Evolutionary conservation across 2,797 vertebrate genomes (phyloP).

Genomic region (Crocodylus rhombifer): DNA sequence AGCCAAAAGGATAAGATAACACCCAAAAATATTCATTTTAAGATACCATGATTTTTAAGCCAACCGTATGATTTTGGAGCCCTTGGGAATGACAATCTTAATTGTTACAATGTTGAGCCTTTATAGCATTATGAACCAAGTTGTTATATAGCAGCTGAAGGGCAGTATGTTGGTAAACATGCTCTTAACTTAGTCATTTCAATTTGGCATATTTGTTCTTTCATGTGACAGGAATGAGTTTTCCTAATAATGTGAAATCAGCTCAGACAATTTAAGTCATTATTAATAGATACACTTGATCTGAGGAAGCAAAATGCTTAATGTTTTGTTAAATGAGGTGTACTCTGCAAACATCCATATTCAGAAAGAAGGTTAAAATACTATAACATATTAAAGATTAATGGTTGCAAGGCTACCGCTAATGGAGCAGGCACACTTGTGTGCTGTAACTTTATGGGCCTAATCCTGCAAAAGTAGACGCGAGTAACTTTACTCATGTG

Average conservation of each 20-base stretch:
- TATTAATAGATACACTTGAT: slow-evolving; percentile 72
- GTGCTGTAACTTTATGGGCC: rapidly evolving
- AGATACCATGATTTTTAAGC: background rate
- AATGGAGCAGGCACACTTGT: background rate
- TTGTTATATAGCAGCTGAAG: rapidly evolving
- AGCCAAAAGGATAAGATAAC: background rate
- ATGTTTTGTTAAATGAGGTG: slow-evolving; percentile 75
- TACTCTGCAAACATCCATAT: slow-evolving; percentile 38
- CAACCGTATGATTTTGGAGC: background rate
- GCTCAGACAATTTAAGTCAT: slow-evolving; percentile 59
- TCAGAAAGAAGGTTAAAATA: slow-evolving; percentile 39
- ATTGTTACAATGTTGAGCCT: background rate
- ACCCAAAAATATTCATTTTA: background rate
- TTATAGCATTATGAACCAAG: rapidly evolving
- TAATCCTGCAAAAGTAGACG: rapidly evolving
- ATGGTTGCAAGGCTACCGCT: background rate
- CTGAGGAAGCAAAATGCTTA: slow-evolving; percentile 58
- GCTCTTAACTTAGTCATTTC: rapidly evolving
- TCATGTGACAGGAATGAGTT: slow-evolving; percentile 40
- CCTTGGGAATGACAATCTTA: background rate
- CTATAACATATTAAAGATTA: background rate
- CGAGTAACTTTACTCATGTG: background rate
- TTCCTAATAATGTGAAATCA: slow-evolving; percentile 35
- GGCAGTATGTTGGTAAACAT: background rate
- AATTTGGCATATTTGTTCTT: background rate